A percentile compares a stretch with the other conserved stretches of the same genome.
Conservation (phyloP, 2,888 invertebrate species). For the Tholera decimalis region DNA sequence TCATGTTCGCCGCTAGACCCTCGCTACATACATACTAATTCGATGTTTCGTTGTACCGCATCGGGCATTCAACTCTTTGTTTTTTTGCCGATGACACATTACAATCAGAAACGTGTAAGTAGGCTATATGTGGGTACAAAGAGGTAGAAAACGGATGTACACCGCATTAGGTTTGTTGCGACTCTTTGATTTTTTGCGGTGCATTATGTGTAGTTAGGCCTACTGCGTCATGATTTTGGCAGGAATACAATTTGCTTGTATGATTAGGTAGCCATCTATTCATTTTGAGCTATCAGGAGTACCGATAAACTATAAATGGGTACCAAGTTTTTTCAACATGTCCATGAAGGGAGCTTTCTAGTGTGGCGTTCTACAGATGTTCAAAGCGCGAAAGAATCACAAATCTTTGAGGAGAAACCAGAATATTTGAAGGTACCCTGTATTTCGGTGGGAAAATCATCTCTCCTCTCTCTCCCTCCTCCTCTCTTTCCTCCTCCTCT, state of each 20-base stretch:
- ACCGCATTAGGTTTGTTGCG: constrained; percentile 28
- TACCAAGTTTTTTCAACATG: background rate
- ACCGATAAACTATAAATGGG: background rate
- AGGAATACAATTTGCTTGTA: constrained; percentile 2
- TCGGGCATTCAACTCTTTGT: constrained; percentile 73
- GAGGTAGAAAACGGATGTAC: constrained; percentile 59
- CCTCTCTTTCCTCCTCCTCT: no score
- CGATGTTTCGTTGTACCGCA: constrained; percentile 64
- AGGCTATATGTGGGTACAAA: constrained; percentile 50
- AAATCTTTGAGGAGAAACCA: background rate
- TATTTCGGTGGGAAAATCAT: no score
- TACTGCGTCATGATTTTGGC: constrained; percentile 17
- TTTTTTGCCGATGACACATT: constrained; percentile 72
- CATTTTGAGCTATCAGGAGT: background rate
- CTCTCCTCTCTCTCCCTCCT: no score
- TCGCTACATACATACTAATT: constrained; percentile 76
- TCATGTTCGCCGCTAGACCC: constrained; percentile 71
- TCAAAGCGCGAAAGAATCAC: background rate
- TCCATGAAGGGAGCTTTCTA: background rate
- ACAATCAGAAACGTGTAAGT: constrained; percentile 64
- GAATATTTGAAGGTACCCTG: background rate
- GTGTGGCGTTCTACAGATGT: no score
- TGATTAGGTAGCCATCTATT: background rate
- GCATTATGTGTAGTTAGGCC: constrained; percentile 21
- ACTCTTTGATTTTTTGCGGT: constrained; percentile 43